Evolutionary conservation across 2,888 invertebrate species (phyloP).

Genomic region (Diarsia brunnea): DNA sequence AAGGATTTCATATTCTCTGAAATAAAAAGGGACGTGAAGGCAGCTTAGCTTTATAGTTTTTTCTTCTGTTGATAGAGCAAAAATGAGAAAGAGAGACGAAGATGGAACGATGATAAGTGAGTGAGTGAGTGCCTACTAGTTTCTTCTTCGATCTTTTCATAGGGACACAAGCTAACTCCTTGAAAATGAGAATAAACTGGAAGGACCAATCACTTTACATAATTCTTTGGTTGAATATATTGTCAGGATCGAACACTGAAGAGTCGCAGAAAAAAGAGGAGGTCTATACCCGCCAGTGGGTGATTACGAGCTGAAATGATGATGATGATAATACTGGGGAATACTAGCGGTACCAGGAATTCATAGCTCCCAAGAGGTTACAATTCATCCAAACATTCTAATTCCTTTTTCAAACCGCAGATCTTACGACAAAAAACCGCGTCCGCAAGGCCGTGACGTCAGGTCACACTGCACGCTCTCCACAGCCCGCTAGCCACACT

Average conservation of each 20-base stretch:
- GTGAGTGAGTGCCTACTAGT: neutral
- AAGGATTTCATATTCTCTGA: neutral
- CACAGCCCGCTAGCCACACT: slow-evolving; percentile 55
- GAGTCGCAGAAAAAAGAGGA: too few species aligned
- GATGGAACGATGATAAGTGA: neutral
- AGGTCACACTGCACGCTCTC: slow-evolving; percentile 57
- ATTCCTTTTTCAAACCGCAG: slow-evolving; percentile 20
- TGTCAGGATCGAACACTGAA: too few species aligned
- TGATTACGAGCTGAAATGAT: too few species aligned
- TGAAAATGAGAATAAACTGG: neutral
- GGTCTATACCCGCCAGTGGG: too few species aligned
- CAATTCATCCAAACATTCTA: neutral
- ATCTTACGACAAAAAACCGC: slow-evolving; percentile 43
- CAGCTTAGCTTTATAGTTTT: neutral
- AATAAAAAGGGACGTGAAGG: too few species aligned
- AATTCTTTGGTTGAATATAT: too few species aligned
- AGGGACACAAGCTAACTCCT: neutral
- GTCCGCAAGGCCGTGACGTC: slow-evolving; percentile 62
- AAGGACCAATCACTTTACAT: neutral
- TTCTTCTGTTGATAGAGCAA: neutral
- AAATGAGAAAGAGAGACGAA: neutral
- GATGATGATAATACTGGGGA: too few species aligned
- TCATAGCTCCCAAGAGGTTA: neutral
- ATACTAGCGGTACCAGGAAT: neutral
- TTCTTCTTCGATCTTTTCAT: neutral